Percentiles rank a stretch among this genome's conserved stretches.
Evolutionary conservation across 2,113 vertebrate genomes (phyloP).

Genomic region (Proterorhinus semilunaris): DNA sequence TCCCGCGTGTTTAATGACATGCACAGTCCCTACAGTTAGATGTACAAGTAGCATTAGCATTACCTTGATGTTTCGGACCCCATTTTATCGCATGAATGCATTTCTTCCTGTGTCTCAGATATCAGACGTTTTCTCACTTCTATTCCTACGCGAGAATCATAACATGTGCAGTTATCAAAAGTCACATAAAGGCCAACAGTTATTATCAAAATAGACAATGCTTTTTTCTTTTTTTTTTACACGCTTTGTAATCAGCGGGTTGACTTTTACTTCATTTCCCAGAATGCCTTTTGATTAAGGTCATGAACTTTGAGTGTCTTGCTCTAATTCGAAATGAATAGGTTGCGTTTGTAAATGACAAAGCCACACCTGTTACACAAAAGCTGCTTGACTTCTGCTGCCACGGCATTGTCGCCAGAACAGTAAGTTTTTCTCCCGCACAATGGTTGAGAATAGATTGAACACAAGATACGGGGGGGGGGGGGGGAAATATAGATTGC

Average conservation of each 20-base stretch:
- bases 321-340: background rate
- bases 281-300: slow-evolving; percentile 6
- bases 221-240: background rate
- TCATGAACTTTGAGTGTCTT: background rate
- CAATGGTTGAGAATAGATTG: background rate
- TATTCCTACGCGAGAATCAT: background rate
- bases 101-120: too few species aligned
- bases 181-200: background rate
- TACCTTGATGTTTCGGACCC: too few species aligned
- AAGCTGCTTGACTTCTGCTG: background rate
- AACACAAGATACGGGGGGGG: background rate
- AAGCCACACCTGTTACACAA: background rate
- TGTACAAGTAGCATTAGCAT: too few species aligned
- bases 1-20: too few species aligned
- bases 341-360: background rate
- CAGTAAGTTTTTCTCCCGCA: background rate
- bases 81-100: too few species aligned
- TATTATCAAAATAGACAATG: background rate
- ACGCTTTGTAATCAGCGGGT: slow-evolving; percentile 1
- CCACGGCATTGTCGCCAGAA: background rate
- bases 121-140: slow-evolving; percentile 57
- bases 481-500: background rate
- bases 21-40: too few species aligned
- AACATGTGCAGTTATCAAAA: background rate
- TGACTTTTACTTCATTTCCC: slow-evolving; percentile 8